Conservation (phyloP, 2,797 vertebrate genomes). For the Hypotaenidia okinawae region DNA sequence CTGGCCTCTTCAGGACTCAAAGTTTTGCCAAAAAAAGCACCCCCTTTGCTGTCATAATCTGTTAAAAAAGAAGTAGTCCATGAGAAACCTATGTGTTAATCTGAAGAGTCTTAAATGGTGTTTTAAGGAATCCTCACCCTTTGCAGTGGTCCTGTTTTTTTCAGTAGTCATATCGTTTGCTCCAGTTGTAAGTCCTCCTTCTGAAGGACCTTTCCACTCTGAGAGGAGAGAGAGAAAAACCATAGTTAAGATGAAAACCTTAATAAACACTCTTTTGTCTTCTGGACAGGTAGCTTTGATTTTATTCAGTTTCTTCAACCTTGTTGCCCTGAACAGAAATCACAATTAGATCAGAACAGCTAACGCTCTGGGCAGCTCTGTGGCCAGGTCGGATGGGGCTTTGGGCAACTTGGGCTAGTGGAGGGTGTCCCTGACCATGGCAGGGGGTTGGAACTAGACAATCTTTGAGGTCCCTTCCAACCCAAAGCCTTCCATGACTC, state of each 20-base stretch:
- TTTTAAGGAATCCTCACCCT: not conserved
- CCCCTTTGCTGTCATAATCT: constrained; percentile 50
- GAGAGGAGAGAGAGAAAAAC: not conserved
- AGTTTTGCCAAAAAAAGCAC: constrained; percentile 67
- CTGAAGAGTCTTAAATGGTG: not conserved
- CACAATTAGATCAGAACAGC: not conserved
- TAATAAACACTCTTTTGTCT: not conserved
- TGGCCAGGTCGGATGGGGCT: not conserved
- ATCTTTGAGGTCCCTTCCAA: not conserved
- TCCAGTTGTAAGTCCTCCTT: not conserved
- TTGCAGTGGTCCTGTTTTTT: not conserved
- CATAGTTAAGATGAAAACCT: not conserved
- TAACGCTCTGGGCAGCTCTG: not conserved
- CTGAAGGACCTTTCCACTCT: constrained; percentile 53
- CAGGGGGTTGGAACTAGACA: fast-evolving
- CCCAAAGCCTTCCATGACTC: not conserved
- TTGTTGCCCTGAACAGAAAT: not conserved
- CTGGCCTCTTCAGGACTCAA: constrained; percentile 67
- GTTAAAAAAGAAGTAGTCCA: constrained; percentile 2
- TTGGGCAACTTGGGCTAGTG: not conserved
- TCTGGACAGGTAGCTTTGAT: not conserved
- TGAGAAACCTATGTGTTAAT: not conserved
- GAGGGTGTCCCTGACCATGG: not conserved
- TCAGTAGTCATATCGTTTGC: not conserved
- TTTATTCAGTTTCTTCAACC: not conserved